Evolutionary conservation across 2,797 vertebrate genomes (phyloP).

Genomic region (Kryptolebias ocellatus): DNA sequence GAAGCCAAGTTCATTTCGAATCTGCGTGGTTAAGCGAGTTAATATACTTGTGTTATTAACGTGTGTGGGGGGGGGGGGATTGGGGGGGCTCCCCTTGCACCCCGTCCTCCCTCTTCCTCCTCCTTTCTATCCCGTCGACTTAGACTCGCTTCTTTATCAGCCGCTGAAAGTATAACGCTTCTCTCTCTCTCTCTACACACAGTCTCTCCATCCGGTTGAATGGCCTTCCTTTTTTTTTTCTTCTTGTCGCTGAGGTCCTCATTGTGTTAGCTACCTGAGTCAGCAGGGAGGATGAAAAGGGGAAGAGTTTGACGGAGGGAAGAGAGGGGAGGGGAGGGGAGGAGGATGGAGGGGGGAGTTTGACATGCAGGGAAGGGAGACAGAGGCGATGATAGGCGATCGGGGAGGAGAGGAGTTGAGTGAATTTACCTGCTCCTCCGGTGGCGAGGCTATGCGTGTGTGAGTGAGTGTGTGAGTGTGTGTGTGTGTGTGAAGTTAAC

Average conservation of each 20-base stretch:
- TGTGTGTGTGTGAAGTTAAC: conserved; percentile 64
- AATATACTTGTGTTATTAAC: conserved; percentile 74
- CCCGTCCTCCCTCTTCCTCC: conserved; percentile 18
- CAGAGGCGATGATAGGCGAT: conserved; percentile 65
- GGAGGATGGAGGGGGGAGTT: conserved; percentile 43
- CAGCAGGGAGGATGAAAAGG: conserved; percentile 78
- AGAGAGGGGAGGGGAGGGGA: conserved; percentile 2
- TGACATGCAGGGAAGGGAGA: conserved; percentile 62
- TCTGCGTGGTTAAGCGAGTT: conserved; percentile 75
- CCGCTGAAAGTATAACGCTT: conserved; percentile 69
- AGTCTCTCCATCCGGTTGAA: conserved; percentile 71
- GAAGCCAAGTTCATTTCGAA: conserved; percentile 66
- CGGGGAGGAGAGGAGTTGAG: conserved; percentile 42
- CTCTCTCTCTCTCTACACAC: conserved; percentile 31
- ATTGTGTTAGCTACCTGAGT: conserved; percentile 81
- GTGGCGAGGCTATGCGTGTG: conserved; percentile 40
- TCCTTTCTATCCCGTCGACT: conserved; percentile 43
- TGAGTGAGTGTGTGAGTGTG: conserved; percentile 38
- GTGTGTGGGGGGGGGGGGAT: too few species aligned
- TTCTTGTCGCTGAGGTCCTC: conserved; percentile 66
- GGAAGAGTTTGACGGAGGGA: conserved; percentile 58
- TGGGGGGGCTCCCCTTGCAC: conserved; percentile 62
- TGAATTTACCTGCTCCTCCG: conserved; percentile 75
- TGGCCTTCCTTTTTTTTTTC: conserved; percentile 45
- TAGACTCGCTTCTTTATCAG: conserved; percentile 73